Evolutionary conservation across 2,888 invertebrate genomes (phyloP), one percentile per base, ranked within the genome.

Genomic region (Cataglyphis altisquamis): DNA sequence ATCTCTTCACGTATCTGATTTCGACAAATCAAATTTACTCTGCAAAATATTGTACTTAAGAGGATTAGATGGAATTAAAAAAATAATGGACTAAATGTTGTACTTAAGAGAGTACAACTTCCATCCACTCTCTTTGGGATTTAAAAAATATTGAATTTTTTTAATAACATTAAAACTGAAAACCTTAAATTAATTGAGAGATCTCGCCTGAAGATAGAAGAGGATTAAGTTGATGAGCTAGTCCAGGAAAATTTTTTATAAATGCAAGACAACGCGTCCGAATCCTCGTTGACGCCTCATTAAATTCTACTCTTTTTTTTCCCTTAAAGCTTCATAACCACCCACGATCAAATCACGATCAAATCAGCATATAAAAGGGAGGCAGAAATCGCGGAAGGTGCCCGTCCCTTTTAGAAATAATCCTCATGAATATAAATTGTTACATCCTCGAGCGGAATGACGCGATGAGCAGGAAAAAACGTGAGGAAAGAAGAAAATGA

Each of bases 381-480:
- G 67, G 72, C 78, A 63, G 73, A 83, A 88, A 86, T 87, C 78
- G 52, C 48, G 57, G 52, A 64, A 82, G 67, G 62, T 73, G 66
- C 55, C 36, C 68, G 68, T 73, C 81, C 73, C 77, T 86, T 84
- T 85, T 83, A 74, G 88, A 90, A 90, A 86, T 89, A 89, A 91
- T 89, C 87, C 89, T 90, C 91, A 89, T 90, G 92, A 92, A 92
- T 91, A 91, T 90, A 92, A 91, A 91, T 92, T 90, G 90, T 89
- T 84, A 85, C 83, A 70, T 88, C 62, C 82, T 72, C 60, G 62
- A 67, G 77, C 29, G 72, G 80, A 73, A 77, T 81, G 87, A 85
- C 64, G 72, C 77, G 78, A 83, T 29, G 63, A 41, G 57, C 66
- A 64, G 60, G 66, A 70, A 85, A 81, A 72, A 72, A 63, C 32